phyloP scores from a whole-genome alignment of 2,888 invertebrate species.

The Stratiomys singularior region DNA sequence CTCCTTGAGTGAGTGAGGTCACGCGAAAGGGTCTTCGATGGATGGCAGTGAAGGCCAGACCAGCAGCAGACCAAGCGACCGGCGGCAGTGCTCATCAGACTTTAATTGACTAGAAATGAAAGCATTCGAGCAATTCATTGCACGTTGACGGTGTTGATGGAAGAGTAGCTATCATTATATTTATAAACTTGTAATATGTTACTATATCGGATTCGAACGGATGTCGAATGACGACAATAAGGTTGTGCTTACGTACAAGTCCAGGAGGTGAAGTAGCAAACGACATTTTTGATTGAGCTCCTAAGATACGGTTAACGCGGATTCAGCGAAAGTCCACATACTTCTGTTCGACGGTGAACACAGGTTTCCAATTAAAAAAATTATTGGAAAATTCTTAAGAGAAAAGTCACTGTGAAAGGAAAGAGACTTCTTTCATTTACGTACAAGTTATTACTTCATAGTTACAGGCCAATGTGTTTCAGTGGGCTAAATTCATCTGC shows the following conservation, averaged over 20 bases:
- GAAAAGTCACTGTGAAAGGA: conserved; percentile 10
- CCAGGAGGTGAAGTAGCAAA: background rate
- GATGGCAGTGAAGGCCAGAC: background rate
- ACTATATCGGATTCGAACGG: background rate
- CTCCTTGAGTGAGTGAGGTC: conserved; percentile 23
- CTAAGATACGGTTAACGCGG: background rate
- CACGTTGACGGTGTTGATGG: background rate
- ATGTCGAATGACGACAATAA: background rate
- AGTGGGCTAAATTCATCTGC: too few relatives aligned
- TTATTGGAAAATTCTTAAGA: conserved; percentile 22
- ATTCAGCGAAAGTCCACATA: conserved; percentile 40
- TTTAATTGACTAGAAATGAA: conserved; percentile 45
- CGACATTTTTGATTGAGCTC: background rate
- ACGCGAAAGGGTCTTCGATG: conserved; percentile 26
- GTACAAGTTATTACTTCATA: too few relatives aligned
- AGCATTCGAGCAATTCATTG: conserved; percentile 35
- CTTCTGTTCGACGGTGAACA: background rate
- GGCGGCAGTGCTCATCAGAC: conserved; percentile 21
- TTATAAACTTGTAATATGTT: conserved; percentile 31
- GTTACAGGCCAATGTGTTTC: too few relatives aligned
- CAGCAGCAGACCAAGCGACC: conserved; percentile 6
- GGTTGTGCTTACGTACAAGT: background rate
- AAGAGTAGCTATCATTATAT: background rate
- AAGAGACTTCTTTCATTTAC: too few relatives aligned
- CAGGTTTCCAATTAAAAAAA: conserved; percentile 28